phyloP scores from a whole-genome alignment of 2,113 vertebrate species.

The Alouatta palliata region DNA sequence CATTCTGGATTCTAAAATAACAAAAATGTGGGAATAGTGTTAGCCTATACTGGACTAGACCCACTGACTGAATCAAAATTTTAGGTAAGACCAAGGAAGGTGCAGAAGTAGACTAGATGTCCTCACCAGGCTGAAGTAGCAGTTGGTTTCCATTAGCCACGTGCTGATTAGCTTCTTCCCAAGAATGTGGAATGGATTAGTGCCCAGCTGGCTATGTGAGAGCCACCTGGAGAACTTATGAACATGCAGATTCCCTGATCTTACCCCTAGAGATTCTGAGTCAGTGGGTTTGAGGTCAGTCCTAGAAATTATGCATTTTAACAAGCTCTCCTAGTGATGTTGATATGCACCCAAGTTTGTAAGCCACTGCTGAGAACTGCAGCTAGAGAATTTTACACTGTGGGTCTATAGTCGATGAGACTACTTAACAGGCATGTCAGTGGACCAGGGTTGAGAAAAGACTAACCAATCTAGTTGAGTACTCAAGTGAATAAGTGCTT shows the following conservation, averaged over 20 bases:
- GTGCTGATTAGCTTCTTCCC: not conserved
- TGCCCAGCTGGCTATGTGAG: not conserved
- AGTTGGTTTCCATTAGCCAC: not conserved
- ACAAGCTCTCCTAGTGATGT: not conserved
- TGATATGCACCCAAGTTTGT: not conserved
- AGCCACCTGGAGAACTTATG: not conserved
- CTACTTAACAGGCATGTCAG: not conserved
- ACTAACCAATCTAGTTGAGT: not conserved
- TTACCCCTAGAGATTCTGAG: not conserved
- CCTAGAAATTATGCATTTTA: not conserved
- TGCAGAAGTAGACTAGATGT: not conserved
- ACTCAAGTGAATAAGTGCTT: not conserved
- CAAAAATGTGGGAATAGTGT: not conserved
- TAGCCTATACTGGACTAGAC: not conserved
- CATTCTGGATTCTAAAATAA: slow-evolving; percentile 50
- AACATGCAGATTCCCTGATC: not conserved
- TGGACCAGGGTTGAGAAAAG: not conserved
- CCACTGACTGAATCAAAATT: not conserved
- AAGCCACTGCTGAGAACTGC: not conserved
- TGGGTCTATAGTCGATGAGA: not conserved
- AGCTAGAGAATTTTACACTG: not conserved
- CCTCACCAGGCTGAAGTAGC: not conserved
- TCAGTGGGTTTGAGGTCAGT: not conserved
- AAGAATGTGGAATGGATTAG: not conserved
- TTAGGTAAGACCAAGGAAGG: not conserved